phyloP scores from a whole-genome alignment of 2,113 vertebrate species.

The Leucopternis melanops region DNA sequence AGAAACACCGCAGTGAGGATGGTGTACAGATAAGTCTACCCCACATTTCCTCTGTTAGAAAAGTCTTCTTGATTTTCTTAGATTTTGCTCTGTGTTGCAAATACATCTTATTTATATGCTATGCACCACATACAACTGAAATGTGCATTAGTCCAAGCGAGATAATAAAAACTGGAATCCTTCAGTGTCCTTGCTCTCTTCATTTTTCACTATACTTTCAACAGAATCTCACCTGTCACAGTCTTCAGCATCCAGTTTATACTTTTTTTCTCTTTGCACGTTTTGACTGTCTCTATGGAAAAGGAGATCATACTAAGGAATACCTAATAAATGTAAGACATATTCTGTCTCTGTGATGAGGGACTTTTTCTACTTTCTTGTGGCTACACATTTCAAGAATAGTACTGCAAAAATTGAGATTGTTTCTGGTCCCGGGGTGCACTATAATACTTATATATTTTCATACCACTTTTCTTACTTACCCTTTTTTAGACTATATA shows the following conservation, averaged over 20 bases:
- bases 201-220: not conserved
- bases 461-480: not conserved
- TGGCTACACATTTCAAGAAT: not conserved
- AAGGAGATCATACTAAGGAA: not conserved
- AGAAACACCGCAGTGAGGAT: not conserved
- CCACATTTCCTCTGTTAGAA: not conserved
- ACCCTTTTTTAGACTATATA: not conserved
- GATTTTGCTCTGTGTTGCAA: not conserved
- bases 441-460: not conserved
- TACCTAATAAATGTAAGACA: not conserved
- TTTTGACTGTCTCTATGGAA: not conserved
- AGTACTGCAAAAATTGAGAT: not conserved
- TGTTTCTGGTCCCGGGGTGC: not conserved
- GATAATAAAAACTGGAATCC: conserved; percentile 3
- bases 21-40: not conserved
- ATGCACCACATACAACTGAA: not conserved
- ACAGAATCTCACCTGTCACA: not conserved
- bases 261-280: not conserved
- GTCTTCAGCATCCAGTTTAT: not conserved
- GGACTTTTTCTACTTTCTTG: not conserved
- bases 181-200: not conserved
- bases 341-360: not conserved
- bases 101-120: conserved; percentile 8
- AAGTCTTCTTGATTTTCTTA: not conserved
- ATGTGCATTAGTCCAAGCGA: not conserved